These are phyloP conservation scores for Stictonetta naevosa DNA, from an alignment of 2,113 vertebrate species.

Conservation along the genomic window DNA sequence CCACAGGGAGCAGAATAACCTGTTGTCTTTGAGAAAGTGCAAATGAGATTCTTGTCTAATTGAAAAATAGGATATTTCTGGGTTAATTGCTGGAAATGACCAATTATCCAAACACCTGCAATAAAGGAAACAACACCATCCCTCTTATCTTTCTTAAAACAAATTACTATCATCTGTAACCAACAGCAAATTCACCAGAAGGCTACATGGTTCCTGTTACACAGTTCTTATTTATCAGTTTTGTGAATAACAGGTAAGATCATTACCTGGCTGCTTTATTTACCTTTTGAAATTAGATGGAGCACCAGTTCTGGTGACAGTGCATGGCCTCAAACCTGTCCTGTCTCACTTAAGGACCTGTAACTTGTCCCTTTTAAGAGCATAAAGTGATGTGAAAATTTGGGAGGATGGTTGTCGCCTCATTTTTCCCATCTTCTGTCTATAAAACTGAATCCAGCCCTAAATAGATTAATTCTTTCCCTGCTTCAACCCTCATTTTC, in stretches of 20 bases:
- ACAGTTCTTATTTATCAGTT: background rate
- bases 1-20: constrained; percentile 50
- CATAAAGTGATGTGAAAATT: background rate
- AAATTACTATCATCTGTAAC: constrained; percentile 21
- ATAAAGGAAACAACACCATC: background rate
- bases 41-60: constrained; percentile 61
- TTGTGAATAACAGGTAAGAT: background rate
- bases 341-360: background rate
- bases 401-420: background rate
- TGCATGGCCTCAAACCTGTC: background rate
- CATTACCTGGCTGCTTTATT: background rate
- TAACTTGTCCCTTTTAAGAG: background rate
- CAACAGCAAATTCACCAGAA: background rate
- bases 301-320: background rate
- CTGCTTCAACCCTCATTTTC: background rate
- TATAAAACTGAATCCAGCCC: background rate
- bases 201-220: background rate
- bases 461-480: background rate
- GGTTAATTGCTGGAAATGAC: constrained; percentile 55
- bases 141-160: constrained; percentile 23
- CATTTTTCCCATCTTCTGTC: background rate
- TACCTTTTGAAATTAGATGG: background rate
- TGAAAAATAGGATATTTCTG: constrained; percentile 57
- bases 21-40: background rate
- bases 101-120: constrained; percentile 57